A percentile compares a stretch with the other conserved stretches of the same genome.
Evolutionary conservation across 2,888 invertebrate species (phyloP).

Genomic region (Chrysodeixis includens): DNA sequence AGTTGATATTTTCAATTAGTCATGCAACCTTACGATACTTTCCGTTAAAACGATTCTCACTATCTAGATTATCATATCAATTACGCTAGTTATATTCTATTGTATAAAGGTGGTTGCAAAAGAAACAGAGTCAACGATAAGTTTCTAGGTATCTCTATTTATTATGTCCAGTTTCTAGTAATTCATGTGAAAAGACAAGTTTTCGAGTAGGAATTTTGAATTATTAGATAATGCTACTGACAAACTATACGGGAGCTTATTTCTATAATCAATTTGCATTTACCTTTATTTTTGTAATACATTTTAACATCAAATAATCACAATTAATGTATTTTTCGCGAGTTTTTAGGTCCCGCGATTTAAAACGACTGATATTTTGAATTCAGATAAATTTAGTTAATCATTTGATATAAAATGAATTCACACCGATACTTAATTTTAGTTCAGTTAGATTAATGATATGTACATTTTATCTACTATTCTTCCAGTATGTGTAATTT

Average conservation of each 20-base stretch:
- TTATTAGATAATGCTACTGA: constrained; percentile 2
- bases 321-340: constrained; percentile 31
- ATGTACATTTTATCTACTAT: constrained; percentile 36
- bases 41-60: background rate
- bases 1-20: background rate
- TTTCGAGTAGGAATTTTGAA: background rate
- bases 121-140: background rate
- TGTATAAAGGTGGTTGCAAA: background rate
- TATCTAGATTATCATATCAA: background rate
- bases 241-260: constrained; percentile 10
- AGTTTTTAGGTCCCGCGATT: constrained; percentile 13
- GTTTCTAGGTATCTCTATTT: constrained; percentile 15
- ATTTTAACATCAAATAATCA: constrained; percentile 34
- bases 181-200: background rate
- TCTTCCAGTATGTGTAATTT: constrained; percentile 56
- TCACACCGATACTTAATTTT: constrained; percentile 41
- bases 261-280: constrained; percentile 35
- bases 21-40: background rate
- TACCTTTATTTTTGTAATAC: constrained; percentile 37
- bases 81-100: background rate
- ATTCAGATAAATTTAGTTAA: constrained; percentile 25
- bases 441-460: constrained; percentile 38
- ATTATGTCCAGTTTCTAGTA: constrained; percentile 27
- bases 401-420: constrained; percentile 13
- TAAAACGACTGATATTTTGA: constrained; percentile 49